phyloP scores from a whole-genome alignment of 2,797 vertebrate species.

The Uromys caudimaculatus region DNA sequence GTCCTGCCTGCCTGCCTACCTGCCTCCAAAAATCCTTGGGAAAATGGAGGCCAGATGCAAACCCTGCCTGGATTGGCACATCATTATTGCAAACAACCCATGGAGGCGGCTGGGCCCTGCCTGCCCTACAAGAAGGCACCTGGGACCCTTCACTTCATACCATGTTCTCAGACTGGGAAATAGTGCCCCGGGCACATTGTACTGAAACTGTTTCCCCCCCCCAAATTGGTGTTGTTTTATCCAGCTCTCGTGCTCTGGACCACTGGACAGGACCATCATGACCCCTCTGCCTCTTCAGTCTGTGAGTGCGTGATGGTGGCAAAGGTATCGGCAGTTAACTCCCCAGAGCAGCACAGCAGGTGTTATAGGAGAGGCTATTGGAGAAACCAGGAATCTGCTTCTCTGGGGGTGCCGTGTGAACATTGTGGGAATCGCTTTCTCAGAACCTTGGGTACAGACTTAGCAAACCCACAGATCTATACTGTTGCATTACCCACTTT shows the following conservation, averaged over 20 bases:
- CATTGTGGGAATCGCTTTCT: not conserved
- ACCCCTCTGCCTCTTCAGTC: not conserved
- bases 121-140: conserved; percentile 15
- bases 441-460: not conserved
- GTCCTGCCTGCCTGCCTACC: not conserved
- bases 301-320: conserved; percentile 60
- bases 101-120: not conserved
- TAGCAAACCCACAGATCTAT: not conserved
- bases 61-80: not conserved
- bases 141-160: conserved; percentile 37
- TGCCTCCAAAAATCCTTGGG: not conserved
- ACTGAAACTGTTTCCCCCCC: conserved; percentile 51
- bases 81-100: not conserved
- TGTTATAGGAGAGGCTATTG: not conserved
- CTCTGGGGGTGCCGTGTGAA: not conserved
- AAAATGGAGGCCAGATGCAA: not conserved
- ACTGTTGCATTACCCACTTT: not conserved
- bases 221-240: conserved; percentile 27
- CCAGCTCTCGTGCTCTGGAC: conserved; percentile 38
- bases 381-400: not conserved
- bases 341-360: not conserved
- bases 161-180: conserved; percentile 67
- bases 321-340: conserved; percentile 84
- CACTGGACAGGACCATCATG: not conserved
- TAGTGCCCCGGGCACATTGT: conserved; percentile 18